Conservation (phyloP, 2,888 invertebrate genomes). For the Machimus rusticus region DNA sequence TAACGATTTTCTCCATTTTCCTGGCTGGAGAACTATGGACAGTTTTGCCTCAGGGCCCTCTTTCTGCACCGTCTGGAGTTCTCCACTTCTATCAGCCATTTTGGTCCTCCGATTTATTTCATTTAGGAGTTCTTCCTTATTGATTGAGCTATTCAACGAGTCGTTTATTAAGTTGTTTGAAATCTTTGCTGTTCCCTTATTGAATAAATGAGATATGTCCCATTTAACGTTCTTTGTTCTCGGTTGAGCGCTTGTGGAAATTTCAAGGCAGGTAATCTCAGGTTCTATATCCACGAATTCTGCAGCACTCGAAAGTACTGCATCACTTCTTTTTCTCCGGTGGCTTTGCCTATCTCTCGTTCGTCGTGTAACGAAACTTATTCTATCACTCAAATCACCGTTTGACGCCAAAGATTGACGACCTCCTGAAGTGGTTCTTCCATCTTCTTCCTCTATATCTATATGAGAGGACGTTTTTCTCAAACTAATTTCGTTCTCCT, state of each 20-base stretch:
- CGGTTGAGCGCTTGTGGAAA: not conserved
- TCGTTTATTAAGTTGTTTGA: not conserved
- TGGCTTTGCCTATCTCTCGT: not conserved
- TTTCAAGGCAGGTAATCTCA: not conserved
- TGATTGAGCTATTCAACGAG: constrained; percentile 29
- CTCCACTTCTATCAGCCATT: not conserved
- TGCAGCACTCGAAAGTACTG: not conserved
- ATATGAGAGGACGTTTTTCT: not conserved
- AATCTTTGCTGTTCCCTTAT: not conserved
- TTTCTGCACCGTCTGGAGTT: not conserved
- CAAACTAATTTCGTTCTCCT: not conserved
- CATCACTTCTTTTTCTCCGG: not conserved
- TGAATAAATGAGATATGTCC: not conserved
- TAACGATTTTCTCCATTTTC: constrained; percentile 74
- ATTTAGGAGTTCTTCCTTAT: constrained; percentile 23
- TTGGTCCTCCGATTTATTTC: not conserved
- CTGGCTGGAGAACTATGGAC: constrained; percentile 67
- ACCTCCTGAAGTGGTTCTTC: not conserved
- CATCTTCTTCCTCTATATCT: not conserved
- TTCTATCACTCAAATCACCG: not conserved
- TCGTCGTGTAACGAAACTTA: not conserved
- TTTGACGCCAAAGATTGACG: not conserved
- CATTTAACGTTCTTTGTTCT: not conserved
- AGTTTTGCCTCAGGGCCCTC: not conserved
- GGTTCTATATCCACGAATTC: too few species aligned